Evolutionary conservation across 2,797 vertebrate genomes (phyloP).

Genomic region (Sebastes glaucus): DNA sequence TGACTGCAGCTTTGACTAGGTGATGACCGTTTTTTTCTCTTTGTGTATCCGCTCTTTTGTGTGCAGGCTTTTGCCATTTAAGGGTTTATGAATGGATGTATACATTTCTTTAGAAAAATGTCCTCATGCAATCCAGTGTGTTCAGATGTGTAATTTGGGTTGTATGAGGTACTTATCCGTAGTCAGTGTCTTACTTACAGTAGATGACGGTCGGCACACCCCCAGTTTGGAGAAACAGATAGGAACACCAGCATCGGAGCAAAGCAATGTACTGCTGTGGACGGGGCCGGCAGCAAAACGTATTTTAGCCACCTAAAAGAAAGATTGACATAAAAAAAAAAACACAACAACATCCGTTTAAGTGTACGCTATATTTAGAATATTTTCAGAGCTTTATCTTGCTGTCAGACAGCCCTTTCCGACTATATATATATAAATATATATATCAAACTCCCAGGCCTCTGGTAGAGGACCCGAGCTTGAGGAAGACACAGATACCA

Average conservation of each 20-base stretch:
- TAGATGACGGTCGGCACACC: too few relatives aligned
- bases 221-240: too few relatives aligned
- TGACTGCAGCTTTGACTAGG: conserved; percentile 47
- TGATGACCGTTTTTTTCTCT: conserved; percentile 26
- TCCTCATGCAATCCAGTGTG: background rate
- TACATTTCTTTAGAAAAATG: background rate
- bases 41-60: conserved; percentile 16
- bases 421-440: too few relatives aligned
- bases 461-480: too few relatives aligned
- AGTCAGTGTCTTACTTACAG: background rate
- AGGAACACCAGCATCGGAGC: too few relatives aligned
- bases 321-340: background rate
- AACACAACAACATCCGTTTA: background rate
- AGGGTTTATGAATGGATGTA: conserved; percentile 3
- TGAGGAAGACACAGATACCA: too few relatives aligned
- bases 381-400: too few relatives aligned
- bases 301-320: too few relatives aligned
- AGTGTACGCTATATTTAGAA: background rate
- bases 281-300: too few relatives aligned
- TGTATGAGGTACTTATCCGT: background rate
- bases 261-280: too few relatives aligned
- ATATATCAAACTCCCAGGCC: too few relatives aligned
- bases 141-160: background rate
- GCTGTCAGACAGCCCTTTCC: too few relatives aligned
- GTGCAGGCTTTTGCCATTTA: conserved; percentile 6